phyloP scores from a whole-genome alignment of 2,113 vertebrate genomes.

The Xenopus borealis region DNA sequence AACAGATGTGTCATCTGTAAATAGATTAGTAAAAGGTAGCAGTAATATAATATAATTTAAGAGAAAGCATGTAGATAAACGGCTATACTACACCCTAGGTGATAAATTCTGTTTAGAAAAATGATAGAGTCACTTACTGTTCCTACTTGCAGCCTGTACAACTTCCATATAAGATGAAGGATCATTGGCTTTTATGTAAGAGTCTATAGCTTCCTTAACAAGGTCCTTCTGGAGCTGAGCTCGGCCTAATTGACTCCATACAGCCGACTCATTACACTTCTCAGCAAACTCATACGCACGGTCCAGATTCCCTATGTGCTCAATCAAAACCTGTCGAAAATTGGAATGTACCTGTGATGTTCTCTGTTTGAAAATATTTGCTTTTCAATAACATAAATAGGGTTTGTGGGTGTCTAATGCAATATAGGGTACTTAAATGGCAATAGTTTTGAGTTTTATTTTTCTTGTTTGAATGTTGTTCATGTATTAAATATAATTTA shows the following conservation, averaged over 20 bases:
- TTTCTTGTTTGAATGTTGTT: too few relatives aligned
- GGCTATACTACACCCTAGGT: too few relatives aligned
- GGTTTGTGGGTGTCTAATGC: too few relatives aligned
- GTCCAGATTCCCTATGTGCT: constrained; percentile 85
- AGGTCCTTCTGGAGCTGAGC: constrained; percentile 83
- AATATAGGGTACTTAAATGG: too few relatives aligned
- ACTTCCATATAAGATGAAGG: constrained; percentile 86
- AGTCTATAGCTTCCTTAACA: constrained; percentile 90
- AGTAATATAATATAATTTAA: too few relatives aligned
- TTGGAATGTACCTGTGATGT: neutral
- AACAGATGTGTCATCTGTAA: too few relatives aligned
- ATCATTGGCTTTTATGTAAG: constrained; percentile 84
- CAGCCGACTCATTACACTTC: constrained; percentile 79
- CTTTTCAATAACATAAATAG: too few relatives aligned
- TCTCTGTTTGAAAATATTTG: too few relatives aligned
- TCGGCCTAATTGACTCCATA: constrained; percentile 84
- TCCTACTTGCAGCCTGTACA: constrained; percentile 80
- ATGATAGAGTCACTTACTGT: constrained; percentile 61
- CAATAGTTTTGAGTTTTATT: too few relatives aligned
- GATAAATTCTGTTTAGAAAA: neutral
- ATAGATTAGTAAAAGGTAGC: too few relatives aligned
- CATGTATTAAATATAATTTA: too few relatives aligned
- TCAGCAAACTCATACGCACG: constrained; percentile 88
- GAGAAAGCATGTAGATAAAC: too few relatives aligned
- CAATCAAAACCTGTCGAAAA: constrained; percentile 77